These are phyloP conservation scores for Amorpha juglandis DNA, from an alignment of 2,888 invertebrate species.

Conservation along the genomic window DNA sequence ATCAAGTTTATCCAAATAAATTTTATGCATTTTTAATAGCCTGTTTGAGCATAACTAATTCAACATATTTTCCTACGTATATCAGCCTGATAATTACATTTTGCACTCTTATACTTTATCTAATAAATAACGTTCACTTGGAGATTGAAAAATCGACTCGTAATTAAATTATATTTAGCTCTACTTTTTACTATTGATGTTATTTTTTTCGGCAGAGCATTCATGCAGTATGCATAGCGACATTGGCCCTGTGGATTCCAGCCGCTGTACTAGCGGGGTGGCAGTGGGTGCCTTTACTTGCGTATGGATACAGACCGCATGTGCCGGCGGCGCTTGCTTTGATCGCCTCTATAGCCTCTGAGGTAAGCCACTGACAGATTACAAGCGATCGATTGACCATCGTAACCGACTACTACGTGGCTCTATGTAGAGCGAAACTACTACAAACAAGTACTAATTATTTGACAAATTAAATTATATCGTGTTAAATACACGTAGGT, in stretches of 20 bases:
- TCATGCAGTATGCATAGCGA: constrained; percentile 65
- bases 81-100: too few species aligned
- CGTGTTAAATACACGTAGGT: too few species aligned
- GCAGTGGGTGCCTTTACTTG: constrained; percentile 74
- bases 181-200: not conserved
- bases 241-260: constrained; percentile 79
- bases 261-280: constrained; percentile 75
- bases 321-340: constrained; percentile 76
- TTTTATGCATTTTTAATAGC: too few species aligned
- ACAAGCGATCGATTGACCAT: not conserved
- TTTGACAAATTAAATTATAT: not conserved
- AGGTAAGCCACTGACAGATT: constrained; percentile 56
- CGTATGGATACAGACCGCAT: constrained; percentile 70
- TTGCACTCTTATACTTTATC: too few species aligned
- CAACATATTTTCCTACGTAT: too few species aligned
- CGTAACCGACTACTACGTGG: too few species aligned
- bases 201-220: constrained; percentile 59
- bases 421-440: not conserved
- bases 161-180: too few species aligned
- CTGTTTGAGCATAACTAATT: too few species aligned
- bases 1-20: not conserved
- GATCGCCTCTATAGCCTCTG: constrained; percentile 79
- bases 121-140: too few species aligned
- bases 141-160: too few species aligned
- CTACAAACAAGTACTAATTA: too few species aligned